Percentiles rank a stretch among this genome's conserved stretches.
Conservation (phyloP, 2,888 invertebrate species). For the Tanypteryx hageni region DNA sequence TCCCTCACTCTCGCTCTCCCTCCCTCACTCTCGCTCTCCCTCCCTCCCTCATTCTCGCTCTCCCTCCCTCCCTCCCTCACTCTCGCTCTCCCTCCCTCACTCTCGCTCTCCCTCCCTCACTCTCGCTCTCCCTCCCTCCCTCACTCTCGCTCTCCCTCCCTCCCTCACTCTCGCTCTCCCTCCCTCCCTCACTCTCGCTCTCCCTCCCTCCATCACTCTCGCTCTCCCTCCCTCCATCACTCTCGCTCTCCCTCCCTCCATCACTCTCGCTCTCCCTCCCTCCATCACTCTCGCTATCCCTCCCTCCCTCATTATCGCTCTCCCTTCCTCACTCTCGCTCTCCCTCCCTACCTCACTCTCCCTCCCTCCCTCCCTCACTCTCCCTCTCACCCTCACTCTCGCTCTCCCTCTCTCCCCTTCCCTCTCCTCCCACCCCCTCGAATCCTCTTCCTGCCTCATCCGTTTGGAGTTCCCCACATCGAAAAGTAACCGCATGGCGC, state of each 20-base stretch:
- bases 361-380: not conserved
- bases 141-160: not conserved
- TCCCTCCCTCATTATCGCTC: too few species aligned
- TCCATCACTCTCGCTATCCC: too few species aligned
- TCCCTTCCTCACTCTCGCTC: not conserved
- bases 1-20: too few species aligned
- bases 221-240: not conserved
- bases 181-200: too few species aligned
- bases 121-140: not conserved
- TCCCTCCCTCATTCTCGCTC: not conserved
- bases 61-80: too few species aligned
- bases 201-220: not conserved
- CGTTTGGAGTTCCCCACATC: too few species aligned
- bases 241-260: not conserved
- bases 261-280: not conserved
- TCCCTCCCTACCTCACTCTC: not conserved
- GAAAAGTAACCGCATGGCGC: too few species aligned
- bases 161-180: not conserved
- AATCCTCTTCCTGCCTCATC: too few species aligned
- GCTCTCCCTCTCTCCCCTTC: not conserved
- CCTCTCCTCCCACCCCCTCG: too few species aligned
- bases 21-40: not conserved
- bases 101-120: too few species aligned
- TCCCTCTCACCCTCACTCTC: too few species aligned
- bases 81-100: not conserved